Evolutionary conservation across 2,888 invertebrate genomes (phyloP).

Genomic region (Pachliopta kotzebuea): DNA sequence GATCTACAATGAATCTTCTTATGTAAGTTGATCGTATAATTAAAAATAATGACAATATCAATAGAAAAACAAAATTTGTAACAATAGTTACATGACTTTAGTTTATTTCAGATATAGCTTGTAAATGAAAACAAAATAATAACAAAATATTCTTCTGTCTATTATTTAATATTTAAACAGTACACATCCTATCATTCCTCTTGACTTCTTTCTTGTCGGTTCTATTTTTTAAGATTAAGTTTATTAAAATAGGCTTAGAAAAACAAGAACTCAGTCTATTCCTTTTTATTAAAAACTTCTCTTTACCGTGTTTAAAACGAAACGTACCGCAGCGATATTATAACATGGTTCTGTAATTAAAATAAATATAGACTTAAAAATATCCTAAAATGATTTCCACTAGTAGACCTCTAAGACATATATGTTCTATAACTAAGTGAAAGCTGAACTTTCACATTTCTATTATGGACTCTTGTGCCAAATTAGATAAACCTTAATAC

Average conservation of each 20-base stretch:
- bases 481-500: conserved; percentile 60
- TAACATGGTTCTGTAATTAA: conserved; percentile 1
- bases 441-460: conserved; percentile 32
- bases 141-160: conserved; percentile 9
- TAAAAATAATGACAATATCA: conserved; percentile 44
- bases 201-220: neutral
- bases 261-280: neutral
- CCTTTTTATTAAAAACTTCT: neutral
- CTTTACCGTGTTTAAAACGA: neutral
- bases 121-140: conserved; percentile 27
- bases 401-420: neutral
- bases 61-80: conserved; percentile 35
- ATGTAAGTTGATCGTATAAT: conserved; percentile 47
- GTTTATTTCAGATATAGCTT: conserved; percentile 31
- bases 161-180: conserved; percentile 9
- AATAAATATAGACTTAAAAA: conserved; percentile 13
- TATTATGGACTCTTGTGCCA: conserved; percentile 63
- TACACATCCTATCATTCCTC: neutral
- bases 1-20: conserved; percentile 40
- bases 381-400: conserved; percentile 1
- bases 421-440: conserved; percentile 26
- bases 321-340: neutral
- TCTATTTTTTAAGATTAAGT: neutral
- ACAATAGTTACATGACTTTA: conserved; percentile 32
- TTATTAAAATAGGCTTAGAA: neutral